Conservation (phyloP, 2,888 invertebrate genomes). For the Apocheima hispidaria region DNA sequence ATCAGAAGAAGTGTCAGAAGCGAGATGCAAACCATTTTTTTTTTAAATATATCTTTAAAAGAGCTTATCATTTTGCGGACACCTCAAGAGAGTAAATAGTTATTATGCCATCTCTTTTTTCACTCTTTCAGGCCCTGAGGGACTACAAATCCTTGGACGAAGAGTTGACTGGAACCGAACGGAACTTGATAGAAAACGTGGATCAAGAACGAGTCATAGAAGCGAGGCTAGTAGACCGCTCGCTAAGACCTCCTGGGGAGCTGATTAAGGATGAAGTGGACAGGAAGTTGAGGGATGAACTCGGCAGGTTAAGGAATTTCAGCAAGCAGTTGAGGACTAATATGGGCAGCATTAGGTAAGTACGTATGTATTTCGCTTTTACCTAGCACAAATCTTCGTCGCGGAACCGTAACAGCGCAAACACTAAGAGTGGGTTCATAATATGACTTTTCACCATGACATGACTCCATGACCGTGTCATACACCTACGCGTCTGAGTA, state of each 20-base stretch:
- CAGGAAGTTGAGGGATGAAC: conserved; percentile 87
- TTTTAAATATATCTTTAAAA: too few relatives aligned
- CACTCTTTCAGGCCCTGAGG: conserved; percentile 79
- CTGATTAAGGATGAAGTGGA: conserved; percentile 88
- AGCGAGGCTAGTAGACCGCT: conserved; percentile 90
- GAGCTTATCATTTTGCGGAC: too few relatives aligned
- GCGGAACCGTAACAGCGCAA: too few relatives aligned
- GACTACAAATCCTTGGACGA: conserved; percentile 90
- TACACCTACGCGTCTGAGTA: too few relatives aligned
- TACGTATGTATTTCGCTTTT: background rate
- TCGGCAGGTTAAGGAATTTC: conserved; percentile 85
- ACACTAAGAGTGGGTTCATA: too few relatives aligned
- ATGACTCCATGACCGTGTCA: too few relatives aligned
- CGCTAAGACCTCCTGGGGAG: conserved; percentile 88
- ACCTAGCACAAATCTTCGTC: too few relatives aligned
- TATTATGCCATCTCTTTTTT: background rate
- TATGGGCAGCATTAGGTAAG: conserved; percentile 86
- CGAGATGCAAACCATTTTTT: too few relatives aligned
- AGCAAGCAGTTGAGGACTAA: conserved; percentile 85
- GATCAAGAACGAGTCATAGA: conserved; percentile 90
- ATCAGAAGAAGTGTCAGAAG: too few relatives aligned
- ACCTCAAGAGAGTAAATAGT: too few relatives aligned
- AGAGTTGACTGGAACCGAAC: conserved; percentile 89
- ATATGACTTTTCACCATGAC: too few relatives aligned
- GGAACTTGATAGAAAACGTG: conserved; percentile 88